A percentile compares a stretch with the other conserved stretches of the same genome.
phyloP scores from a whole-genome alignment of 1,140 invertebrate genomes.

The Penaeus chinensis region DNA sequence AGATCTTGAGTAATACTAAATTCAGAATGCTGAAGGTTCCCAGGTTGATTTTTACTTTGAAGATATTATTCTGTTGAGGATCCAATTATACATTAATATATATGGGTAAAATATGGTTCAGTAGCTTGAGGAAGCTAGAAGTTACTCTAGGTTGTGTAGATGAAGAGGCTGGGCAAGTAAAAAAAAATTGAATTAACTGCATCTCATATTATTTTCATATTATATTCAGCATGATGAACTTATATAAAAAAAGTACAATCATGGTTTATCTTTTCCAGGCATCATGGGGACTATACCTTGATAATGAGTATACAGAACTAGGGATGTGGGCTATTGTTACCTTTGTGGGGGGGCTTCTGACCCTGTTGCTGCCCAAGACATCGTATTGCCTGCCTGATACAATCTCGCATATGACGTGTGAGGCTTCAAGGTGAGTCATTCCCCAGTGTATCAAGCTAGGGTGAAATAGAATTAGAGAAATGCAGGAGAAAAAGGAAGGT shows the following conservation, averaged over 20 bases:
- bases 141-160: too few relatives aligned
- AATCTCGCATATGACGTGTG: constrained; percentile 23
- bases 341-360: constrained; percentile 43
- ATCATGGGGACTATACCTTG: constrained; percentile 33
- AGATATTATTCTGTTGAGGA: too few relatives aligned
- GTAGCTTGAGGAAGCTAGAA: neutral
- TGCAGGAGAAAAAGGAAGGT: too few relatives aligned
- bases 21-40: too few relatives aligned
- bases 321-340: constrained; percentile 45
- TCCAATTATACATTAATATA: too few relatives aligned
- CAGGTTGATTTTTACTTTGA: too few relatives aligned
- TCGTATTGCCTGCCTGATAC: constrained; percentile 44
- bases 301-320: constrained; percentile 41
- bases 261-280: neutral
- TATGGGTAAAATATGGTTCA: too few relatives aligned
- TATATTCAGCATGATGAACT: neutral
- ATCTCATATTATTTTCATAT: neutral
- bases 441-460: too few relatives aligned
- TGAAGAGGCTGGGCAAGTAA: neutral
- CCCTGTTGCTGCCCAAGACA: constrained; percentile 36
- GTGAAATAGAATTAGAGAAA: too few relatives aligned
- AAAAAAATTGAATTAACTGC: neutral
- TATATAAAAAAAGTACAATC: neutral
- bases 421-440: neutral
- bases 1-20: too few relatives aligned